Base-by-base conservation (phyloP, 2,113 vertebrate genomes). In the Rhinoderma darwinii region DNA sequence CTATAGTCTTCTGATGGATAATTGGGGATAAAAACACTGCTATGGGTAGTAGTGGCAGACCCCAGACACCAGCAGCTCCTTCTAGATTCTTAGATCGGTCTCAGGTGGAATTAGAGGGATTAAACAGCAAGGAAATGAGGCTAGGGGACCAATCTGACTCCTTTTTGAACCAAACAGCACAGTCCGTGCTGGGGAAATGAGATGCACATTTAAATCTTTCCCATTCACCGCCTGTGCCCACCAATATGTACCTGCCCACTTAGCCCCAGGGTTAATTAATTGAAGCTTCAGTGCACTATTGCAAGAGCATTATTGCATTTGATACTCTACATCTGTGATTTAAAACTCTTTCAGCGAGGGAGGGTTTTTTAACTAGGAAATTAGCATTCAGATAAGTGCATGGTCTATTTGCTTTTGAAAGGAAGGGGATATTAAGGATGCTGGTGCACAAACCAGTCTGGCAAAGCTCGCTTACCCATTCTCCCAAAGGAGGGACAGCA, bases 341-440 rank as follows among this genome's bases (percentile, higher is more conserved):
- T 95, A 93, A 95, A 96, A 96, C 95, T 95, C 96, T 96, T 94
- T 96, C 94, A 93, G 93, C 92, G 92, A 96, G 95, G 97, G 96
- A 96, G 96, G 96, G 96, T 96, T 96, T 96, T n/a, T 96, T 97
- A 98, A 97, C 95, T 94, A 95, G 96, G 92, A 95, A 96, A 99
- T 98, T 99, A 99, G 96, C 97, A 99, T 99, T 97, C 97, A 98
- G 97, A 98, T 97, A 97, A 97, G 96, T 94, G 95, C 90, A 91
- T 91, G 90, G 91, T 94, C 95, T 95, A 95, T 96, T 95, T 94
- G 94, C 95, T 94, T 95, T 94, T 95, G 94, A 96, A 96, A 95
- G 93, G 94, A 95, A 94, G 94, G 93, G 94, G 94, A 94, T 93
- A 94, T 95, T 95, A 97, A 96, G 94, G 95, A 96, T 95, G 94